phyloP scores from a whole-genome alignment of 2,113 vertebrate species.

The Oryzias woworae region DNA sequence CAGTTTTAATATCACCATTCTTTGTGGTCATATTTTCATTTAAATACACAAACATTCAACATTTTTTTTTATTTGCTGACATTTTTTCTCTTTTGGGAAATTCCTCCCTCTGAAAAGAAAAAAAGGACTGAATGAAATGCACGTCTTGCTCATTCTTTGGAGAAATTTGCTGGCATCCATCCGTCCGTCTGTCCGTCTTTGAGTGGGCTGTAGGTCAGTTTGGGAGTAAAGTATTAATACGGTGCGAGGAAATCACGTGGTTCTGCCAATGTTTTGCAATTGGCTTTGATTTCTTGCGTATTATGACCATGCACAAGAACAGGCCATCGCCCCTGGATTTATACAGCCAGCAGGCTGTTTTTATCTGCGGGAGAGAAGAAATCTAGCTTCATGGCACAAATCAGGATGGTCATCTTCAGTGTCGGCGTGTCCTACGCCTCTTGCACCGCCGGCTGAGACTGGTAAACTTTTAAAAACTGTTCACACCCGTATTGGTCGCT shows the following conservation, averaged over 20 bases:
- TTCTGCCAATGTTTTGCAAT: conserved; percentile 67
- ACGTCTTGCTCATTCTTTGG: conserved; percentile 46
- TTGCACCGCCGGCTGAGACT: conserved; percentile 70
- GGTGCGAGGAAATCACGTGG: conserved; percentile 64
- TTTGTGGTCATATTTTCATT: conserved; percentile 1
- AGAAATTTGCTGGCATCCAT: conserved; percentile 48
- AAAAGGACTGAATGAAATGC: conserved; percentile 39
- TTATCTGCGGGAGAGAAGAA: conserved; percentile 49
- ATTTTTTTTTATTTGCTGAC: conserved; percentile 3
- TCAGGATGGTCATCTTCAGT: conserved; percentile 69
- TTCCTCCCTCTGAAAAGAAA: conserved; percentile 24
- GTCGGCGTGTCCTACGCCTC: conserved; percentile 62
- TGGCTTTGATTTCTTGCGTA: conserved; percentile 69
- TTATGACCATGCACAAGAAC: conserved; percentile 61
- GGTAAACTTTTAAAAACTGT: conserved; percentile 64
- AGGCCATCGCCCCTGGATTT: conserved; percentile 75
- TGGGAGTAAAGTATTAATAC: conserved; percentile 71
- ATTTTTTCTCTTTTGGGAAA: conserved; percentile 22
- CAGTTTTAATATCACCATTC: conserved; percentile 17
- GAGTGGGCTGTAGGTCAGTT: conserved; percentile 61
- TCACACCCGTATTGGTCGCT: background rate
- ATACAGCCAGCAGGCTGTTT: conserved; percentile 53
- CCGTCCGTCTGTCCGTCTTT: conserved; percentile 49
- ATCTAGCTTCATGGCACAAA: conserved; percentile 52
- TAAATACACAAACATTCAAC: conserved; percentile 5